These are phyloP conservation scores for Mandrillus leucophaeus DNA, from an alignment of 2,113 vertebrate species.

Conservation along the genomic window DNA sequence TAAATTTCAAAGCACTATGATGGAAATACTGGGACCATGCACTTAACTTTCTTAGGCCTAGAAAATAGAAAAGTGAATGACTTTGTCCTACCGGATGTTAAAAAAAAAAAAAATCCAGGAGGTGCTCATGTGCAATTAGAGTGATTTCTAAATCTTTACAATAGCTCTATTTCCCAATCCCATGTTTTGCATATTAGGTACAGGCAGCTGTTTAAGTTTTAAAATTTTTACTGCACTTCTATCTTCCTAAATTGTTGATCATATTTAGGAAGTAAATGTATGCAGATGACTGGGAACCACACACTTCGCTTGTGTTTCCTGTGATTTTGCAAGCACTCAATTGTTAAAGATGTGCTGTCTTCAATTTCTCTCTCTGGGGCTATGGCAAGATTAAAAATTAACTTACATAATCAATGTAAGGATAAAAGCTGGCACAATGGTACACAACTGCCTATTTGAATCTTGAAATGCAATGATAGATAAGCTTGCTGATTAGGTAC, in stretches of 20 bases:
- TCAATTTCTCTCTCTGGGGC: background rate
- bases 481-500: fast-evolving
- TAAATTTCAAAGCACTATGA: background rate
- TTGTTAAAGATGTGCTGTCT: background rate
- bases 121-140: background rate
- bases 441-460: background rate
- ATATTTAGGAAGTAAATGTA: background rate
- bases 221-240: background rate
- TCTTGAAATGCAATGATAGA: background rate
- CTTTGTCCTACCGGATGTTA: background rate
- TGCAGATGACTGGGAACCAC: background rate
- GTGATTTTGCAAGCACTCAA: background rate
- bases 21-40: background rate
- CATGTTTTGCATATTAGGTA: background rate
- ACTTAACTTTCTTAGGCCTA: background rate
- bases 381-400: background rate
- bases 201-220: too few species aligned
- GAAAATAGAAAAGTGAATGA: background rate
- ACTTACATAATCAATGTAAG: background rate
- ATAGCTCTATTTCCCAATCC: background rate
- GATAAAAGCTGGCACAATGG: background rate
- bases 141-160: background rate
- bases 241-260: background rate
- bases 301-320: background rate
- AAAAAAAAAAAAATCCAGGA: background rate